phyloP scores from a whole-genome alignment of 2,888 invertebrate genomes.

The Caenorhabditis sulstoni region DNA sequence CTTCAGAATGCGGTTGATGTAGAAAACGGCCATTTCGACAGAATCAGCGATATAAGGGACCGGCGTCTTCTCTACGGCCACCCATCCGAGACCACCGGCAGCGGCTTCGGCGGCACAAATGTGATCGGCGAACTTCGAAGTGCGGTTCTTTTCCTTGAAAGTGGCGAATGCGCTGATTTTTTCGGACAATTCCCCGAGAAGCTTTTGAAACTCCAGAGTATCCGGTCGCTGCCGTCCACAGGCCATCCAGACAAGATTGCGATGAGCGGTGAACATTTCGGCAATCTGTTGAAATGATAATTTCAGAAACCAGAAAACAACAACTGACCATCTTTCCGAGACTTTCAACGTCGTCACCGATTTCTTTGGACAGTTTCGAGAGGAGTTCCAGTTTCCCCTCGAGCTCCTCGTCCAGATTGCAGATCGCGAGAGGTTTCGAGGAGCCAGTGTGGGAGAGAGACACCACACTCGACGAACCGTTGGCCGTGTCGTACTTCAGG shows the following conservation, averaged over 20 bases:
- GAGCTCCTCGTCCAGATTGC: background rate
- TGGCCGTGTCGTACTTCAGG: slow-evolving; percentile 6
- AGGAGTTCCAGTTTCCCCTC: background rate
- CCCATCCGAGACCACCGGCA: slow-evolving; percentile 83
- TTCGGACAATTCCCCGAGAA: background rate
- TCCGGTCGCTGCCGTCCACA: slow-evolving; percentile 7
- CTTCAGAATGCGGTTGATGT: slow-evolving; percentile 83
- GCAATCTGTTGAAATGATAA: background rate
- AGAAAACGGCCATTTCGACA: slow-evolving; percentile 97
- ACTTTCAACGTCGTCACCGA: background rate
- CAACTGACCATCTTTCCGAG: background rate
- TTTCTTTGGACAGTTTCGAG: background rate
- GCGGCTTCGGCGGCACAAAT: slow-evolving; percentile 96
- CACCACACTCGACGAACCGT: background rate
- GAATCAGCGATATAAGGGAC: slow-evolving; percentile 98
- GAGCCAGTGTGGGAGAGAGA: background rate
- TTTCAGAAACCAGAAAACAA: too few species aligned
- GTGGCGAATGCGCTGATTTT: slow-evolving; percentile 80
- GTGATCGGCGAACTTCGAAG: slow-evolving; percentile 92
- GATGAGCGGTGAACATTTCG: background rate
- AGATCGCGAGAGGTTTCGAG: too few species aligned
- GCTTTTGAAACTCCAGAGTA: background rate
- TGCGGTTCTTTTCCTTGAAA: slow-evolving; percentile 91
- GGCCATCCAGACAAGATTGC: slow-evolving; percentile 16
- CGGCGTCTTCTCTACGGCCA: slow-evolving; percentile 89